Evolutionary conservation across 1,140 invertebrate species (phyloP).

Genomic region (Drosophila murphyi): DNA sequence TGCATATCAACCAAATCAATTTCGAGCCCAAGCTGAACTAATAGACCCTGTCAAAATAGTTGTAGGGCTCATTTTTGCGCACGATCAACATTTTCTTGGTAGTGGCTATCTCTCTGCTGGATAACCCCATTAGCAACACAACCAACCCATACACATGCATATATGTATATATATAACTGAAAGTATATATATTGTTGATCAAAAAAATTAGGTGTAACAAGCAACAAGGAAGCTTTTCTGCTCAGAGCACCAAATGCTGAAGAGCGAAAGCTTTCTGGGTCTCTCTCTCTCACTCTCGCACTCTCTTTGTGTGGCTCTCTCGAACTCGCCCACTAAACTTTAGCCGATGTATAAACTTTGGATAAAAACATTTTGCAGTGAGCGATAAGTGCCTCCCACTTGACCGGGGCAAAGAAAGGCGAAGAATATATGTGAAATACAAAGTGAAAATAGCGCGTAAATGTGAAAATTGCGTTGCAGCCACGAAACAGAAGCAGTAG

Average conservation of each 20-base stretch:
- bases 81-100: slow-evolving; percentile 4
- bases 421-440: slow-evolving; percentile 27
- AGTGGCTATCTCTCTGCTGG: slow-evolving; percentile 3
- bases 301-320: neutral
- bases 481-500: neutral
- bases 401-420: slow-evolving; percentile 29
- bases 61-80: slow-evolving; percentile 15
- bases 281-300: neutral
- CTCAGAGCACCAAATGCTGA: neutral
- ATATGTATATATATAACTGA: neutral
- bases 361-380: slow-evolving; percentile 51
- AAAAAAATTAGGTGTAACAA: slow-evolving; percentile 8
- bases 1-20: no score
- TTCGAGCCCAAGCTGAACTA: neutral
- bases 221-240: slow-evolving; percentile 33
- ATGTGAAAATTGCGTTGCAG: slow-evolving; percentile 46
- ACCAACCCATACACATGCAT: slow-evolving; percentile 4
- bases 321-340: slow-evolving; percentile 20
- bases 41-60: neutral
- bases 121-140: slow-evolving; percentile 3
- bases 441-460: slow-evolving; percentile 46
- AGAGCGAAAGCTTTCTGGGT: slow-evolving; percentile 37
- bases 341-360: slow-evolving; percentile 69
- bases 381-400: slow-evolving; percentile 11
- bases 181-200: slow-evolving; percentile 21